Evolutionary conservation across 2,797 vertebrate genomes (phyloP), one percentile per base, ranked within the genome.

Genomic region (Crypturellus tataupa): DNA sequence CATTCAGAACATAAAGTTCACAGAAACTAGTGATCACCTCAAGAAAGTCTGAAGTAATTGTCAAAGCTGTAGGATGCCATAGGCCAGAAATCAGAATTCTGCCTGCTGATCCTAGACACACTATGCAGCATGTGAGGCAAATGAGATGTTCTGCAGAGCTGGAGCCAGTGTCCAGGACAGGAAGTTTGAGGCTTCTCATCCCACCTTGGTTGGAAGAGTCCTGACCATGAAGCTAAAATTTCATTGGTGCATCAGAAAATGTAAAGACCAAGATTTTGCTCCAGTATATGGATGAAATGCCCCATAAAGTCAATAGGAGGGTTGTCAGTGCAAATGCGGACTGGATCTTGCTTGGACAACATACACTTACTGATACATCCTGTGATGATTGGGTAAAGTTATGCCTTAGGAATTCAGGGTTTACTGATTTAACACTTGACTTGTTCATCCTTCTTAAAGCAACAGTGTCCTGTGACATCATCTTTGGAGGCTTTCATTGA

Each of bases 391-490:
- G 1, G 91, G 63, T 84, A 35, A 68, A 87, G 39, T 33, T 40
- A 4, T 14, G 17, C 12, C 29, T 56, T 18, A 81, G 87, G 92
- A 85, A 92, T 70, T 64, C 87, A 85, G 37, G 90, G 89, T 94
- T 95, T 93, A 68, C 56, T 69, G 72, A 85, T 87, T 91, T 91
- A 91, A 91, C 69, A 75, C 49, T 81, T 96, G 82, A 90, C 47
- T 94, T 92, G 53, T 92, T 97, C 90, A 96, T 96, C 75, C 90
- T 89, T 92, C 85, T 91, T 92, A 93, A 87, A 95, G 87, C 85
- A 73, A 84, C 25, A 24, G 25, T 49, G 47, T 87, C 71, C 68
- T 91, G 86, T 95, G 94, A 92, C 95, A 94, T 97, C 93, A 94
- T 69, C 87, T 94, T 70, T 87, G 73, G 73, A 86, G 73, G 70